phyloP scores from a whole-genome alignment of 2,113 vertebrate genomes.

The Rhinolophus sinicus region DNA sequence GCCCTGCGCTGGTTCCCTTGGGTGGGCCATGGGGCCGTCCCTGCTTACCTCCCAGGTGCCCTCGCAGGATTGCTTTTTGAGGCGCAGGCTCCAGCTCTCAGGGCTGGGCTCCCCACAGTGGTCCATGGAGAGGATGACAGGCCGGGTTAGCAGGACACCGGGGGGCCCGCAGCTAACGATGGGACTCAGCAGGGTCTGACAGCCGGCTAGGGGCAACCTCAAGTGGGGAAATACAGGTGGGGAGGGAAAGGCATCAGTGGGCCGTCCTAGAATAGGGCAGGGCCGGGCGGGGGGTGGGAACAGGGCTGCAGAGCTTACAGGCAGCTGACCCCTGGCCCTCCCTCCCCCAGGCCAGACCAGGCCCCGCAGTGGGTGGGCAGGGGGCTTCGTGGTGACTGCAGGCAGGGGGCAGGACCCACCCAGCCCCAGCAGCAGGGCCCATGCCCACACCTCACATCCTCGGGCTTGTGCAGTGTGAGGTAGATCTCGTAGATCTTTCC shows the following conservation, averaged over 20 bases:
- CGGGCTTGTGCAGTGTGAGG: conserved; percentile 96
- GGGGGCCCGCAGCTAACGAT: conserved; percentile 99
- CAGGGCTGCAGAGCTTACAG: neutral
- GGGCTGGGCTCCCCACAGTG: conserved; percentile 96
- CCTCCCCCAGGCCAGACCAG: neutral
- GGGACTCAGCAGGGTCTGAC: conserved; percentile 97
- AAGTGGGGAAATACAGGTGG: conserved; percentile 71
- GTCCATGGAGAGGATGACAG: conserved; percentile 97
- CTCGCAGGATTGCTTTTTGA: conserved; percentile 98
- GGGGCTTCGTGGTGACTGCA: neutral
- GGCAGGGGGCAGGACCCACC: neutral
- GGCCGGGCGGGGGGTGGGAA: neutral
- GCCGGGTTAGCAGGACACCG: conserved; percentile 95
- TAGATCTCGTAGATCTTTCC: conserved; percentile 99
- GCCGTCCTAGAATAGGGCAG: neutral
- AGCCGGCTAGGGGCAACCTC: conserved; percentile 96
- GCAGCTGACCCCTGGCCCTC: neutral
- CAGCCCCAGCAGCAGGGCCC: conserved; percentile 13
- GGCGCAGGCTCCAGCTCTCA: conserved; percentile 96
- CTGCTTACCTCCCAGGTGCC: conserved; percentile 96
- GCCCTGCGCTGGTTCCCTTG: neutral
- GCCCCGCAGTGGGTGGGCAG: neutral
- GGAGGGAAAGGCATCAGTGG: conserved; percentile 66
- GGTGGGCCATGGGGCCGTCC: rapidly evolving
- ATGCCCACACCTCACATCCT: conserved; percentile 96